Evolutionary conservation across 2,797 vertebrate species (phyloP), one percentile per base, ranked within the genome.

Genomic region (Sebastes baramenuke): DNA sequence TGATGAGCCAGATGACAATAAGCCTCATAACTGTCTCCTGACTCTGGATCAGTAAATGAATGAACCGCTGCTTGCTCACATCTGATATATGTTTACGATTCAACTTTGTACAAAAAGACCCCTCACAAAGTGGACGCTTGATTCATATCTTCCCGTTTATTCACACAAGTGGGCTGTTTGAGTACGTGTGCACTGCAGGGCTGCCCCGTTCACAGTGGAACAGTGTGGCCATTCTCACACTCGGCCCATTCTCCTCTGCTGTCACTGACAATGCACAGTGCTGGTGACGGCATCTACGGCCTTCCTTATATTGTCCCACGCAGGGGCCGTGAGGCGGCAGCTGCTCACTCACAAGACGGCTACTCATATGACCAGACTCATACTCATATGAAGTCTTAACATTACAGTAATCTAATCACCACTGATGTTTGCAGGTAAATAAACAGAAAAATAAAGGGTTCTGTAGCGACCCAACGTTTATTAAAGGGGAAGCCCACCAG

Each of bases 231-330:
- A 67, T 90, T 91, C 88, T 86, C 75, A 85, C 84, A 91, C 86
- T 90, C 60, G 2, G 64, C 59, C 88, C 49, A 75, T 90, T 91
- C 86, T 92, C 81, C 81, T 83, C 75, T 82, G 62, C 70, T 12
- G 77, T 38, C 81, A 30, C 36, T 85, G 81, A 94, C 90, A 94
- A 94, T 92, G 70, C 88, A 91, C 88, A 94, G 88, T 84, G 8
- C 67, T 36, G 54, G 78, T 92, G 91, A 93, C 93, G 87, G 71
- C 92, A 93, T 88, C 89, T 54, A 13, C 77, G 30, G 81, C 81
- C 87, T 93, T 93, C 91, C 92, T 90, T 80, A 85, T 79, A 93
- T 92, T 94, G 92, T 93, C 91, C 88, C 87, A 89, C 83, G 25
- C 88, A 77, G 62, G 38, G 82, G 56, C 61, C 62, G 6, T 8